phyloP scores from a whole-genome alignment of 2,888 invertebrate genomes.

The Ptilodon capucinus region DNA sequence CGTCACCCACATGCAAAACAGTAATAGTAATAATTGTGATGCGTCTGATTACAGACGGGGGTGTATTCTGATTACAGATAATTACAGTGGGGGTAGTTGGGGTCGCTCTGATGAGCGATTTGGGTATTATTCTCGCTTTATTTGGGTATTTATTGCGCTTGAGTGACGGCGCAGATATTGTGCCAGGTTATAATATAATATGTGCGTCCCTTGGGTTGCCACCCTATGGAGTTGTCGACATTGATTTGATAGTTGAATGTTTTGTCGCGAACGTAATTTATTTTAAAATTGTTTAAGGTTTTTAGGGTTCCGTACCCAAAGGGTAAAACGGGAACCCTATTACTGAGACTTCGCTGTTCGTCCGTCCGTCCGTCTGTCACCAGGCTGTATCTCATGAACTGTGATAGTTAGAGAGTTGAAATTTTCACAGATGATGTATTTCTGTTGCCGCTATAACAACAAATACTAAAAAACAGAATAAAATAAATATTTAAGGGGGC shows the following conservation, averaged over 20 bases:
- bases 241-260: conserved; percentile 44
- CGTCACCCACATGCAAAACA: conserved; percentile 49
- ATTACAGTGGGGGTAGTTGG: conserved; percentile 74
- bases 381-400: no score
- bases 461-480: no score
- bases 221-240: conserved; percentile 59
- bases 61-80: conserved; percentile 72
- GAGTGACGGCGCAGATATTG: conserved; percentile 82
- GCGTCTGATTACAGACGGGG: conserved; percentile 53
- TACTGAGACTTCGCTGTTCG: no score
- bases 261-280: conserved; percentile 24
- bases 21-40: conserved; percentile 52
- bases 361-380: no score
- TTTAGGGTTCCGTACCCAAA: no score
- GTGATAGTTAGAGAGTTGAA: no score
- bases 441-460: no score
- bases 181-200: conserved; percentile 59
- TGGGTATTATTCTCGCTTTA: conserved; percentile 87
- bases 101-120: conserved; percentile 79
- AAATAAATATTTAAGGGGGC: no score
- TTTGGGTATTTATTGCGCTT: conserved; percentile 85
- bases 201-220: conserved; percentile 62
- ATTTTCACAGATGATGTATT: no score
- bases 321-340: no score
- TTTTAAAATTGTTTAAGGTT: conserved; percentile 10